phyloP scores from a whole-genome alignment of 2,888 invertebrate species.

The Plebejus argus region DNA sequence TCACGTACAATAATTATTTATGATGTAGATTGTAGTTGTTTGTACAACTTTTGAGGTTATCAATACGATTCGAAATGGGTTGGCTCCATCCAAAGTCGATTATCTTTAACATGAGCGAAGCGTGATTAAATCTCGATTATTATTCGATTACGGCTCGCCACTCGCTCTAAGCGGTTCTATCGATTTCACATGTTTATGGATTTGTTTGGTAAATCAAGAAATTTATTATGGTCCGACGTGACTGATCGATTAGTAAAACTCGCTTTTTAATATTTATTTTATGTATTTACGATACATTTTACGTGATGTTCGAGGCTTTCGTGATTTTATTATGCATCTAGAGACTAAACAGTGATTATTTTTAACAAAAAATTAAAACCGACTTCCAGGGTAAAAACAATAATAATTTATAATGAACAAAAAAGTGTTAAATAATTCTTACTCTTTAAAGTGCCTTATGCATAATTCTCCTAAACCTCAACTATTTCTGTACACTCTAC shows the following conservation, averaged over 20 bases:
- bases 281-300: not conserved
- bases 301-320: not conserved
- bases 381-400: too few relatives aligned
- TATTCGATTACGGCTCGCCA: conserved; percentile 38
- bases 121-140: conserved; percentile 43
- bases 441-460: too few relatives aligned
- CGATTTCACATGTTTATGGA: conserved; percentile 39
- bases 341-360: not conserved
- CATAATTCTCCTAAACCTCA: too few relatives aligned
- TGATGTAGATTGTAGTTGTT: conserved; percentile 9
- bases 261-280: conserved; percentile 19
- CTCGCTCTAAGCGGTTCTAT: conserved; percentile 36
- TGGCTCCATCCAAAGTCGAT: conserved; percentile 35
- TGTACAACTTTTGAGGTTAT: conserved; percentile 32
- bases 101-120: conserved; percentile 37
- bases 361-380: too few relatives aligned
- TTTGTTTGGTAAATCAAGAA: conserved; percentile 38
- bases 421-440: too few relatives aligned
- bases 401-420: too few relatives aligned
- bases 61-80: conserved; percentile 33
- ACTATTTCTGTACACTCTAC: too few relatives aligned
- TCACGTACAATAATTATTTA: conserved; percentile 5
- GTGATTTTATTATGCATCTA: not conserved
- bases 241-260: conserved; percentile 24
- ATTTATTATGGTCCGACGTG: conserved; percentile 33